Evolutionary conservation across 1,140 invertebrate species (phyloP).

Genomic region (Drosophila elegans): DNA sequence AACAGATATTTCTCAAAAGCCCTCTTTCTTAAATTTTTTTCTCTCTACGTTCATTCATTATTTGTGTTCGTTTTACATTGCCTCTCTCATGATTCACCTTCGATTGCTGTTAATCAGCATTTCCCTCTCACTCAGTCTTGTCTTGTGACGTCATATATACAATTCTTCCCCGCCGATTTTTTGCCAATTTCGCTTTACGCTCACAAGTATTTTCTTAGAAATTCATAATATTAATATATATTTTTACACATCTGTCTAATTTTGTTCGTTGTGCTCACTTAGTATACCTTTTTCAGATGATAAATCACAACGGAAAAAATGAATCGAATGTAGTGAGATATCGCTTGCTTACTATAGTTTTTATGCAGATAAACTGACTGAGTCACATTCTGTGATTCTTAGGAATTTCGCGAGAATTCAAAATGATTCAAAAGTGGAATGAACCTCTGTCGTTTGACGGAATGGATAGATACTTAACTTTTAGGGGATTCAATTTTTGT

Average conservation of each 20-base stretch:
- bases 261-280: conserved; percentile 34
- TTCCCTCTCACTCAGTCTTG: conserved; percentile 20
- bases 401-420: conserved; percentile 57
- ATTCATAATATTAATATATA: conserved; percentile 66
- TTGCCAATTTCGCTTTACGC: neutral
- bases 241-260: conserved; percentile 48
- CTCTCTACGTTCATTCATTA: conserved; percentile 24
- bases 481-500: neutral
- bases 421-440: conserved; percentile 4
- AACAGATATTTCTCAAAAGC: neutral
- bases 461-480: too few species aligned
- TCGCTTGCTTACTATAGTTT: neutral
- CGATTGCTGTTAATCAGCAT: conserved; percentile 45
- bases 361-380: conserved; percentile 33
- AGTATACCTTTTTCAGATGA: conserved; percentile 30
- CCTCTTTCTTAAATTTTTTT: neutral
- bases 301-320: conserved; percentile 24
- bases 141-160: conserved; percentile 56
- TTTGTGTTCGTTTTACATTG: conserved; percentile 39
- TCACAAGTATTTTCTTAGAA: conserved; percentile 60
- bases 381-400: conserved; percentile 52
- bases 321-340: conserved; percentile 4
- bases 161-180: conserved; percentile 16
- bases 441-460: neutral
- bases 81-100: conserved; percentile 65